phyloP scores from a whole-genome alignment of 2,888 invertebrate species.

The Dermolepida albohirtum region DNA sequence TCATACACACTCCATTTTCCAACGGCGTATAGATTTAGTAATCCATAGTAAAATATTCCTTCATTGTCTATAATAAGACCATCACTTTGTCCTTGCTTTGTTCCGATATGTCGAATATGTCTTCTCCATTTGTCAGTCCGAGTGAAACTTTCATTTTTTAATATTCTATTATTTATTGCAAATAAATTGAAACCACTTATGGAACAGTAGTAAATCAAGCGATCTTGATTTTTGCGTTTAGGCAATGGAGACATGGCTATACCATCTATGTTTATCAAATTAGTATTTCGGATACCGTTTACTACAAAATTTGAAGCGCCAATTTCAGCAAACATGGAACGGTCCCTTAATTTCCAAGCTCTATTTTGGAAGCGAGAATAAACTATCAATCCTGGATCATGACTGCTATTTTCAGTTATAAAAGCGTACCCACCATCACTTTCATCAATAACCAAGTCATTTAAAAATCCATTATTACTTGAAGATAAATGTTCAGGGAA shows the following conservation, averaged over 20 bases:
- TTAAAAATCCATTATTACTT: constrained; percentile 70
- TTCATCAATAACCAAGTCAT: constrained; percentile 74
- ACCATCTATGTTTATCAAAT: constrained; percentile 75
- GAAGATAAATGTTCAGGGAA: constrained; percentile 65
- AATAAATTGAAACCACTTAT: constrained; percentile 66
- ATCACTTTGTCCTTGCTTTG: constrained; percentile 74
- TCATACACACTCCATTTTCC: constrained; percentile 74
- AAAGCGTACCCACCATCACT: constrained; percentile 74
- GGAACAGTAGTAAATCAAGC: constrained; percentile 56
- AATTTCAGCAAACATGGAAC: constrained; percentile 73
- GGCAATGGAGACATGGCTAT: constrained; percentile 77
- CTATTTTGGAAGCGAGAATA: constrained; percentile 69
- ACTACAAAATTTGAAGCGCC: constrained; percentile 72
- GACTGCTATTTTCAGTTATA: constrained; percentile 74
- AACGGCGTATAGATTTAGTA: constrained; percentile 75
- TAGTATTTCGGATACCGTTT: constrained; percentile 69
- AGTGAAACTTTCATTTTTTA: constrained; percentile 69
- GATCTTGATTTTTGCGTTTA: constrained; percentile 52
- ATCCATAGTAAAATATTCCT: constrained; percentile 75
- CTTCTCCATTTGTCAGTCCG: constrained; percentile 54
- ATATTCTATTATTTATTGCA: constrained; percentile 70
- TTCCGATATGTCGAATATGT: constrained; percentile 69
- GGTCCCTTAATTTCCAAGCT: constrained; percentile 76
- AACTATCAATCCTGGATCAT: constrained; percentile 76
- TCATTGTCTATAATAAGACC: constrained; percentile 78